Conservation (phyloP, 2,888 invertebrate species). For the Coleophora flavipennella region DNA sequence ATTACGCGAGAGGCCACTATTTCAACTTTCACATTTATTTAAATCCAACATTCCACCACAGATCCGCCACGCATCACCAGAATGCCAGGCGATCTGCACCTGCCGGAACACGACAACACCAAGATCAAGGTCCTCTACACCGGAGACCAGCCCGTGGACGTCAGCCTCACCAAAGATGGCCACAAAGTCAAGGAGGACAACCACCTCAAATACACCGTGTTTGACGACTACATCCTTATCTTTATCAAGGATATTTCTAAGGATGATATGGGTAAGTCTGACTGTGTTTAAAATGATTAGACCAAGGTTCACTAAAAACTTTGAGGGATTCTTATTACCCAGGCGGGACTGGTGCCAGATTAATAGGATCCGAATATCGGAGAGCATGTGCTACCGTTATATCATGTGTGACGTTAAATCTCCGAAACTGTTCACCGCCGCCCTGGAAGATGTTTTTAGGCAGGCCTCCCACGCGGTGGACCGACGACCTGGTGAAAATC, state of each 20-base stretch:
- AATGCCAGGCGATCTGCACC: slow-evolving; percentile 89
- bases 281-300: neutral
- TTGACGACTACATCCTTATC: slow-evolving; percentile 97
- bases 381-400: too few relatives aligned
- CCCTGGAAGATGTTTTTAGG: too few relatives aligned
- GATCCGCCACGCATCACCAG: slow-evolving; percentile 94
- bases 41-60: slow-evolving; percentile 24
- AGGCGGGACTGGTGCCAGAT: too few relatives aligned
- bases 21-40: too few relatives aligned
- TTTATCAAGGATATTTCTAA: slow-evolving; percentile 93
- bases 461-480: too few relatives aligned
- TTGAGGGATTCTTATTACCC: too few relatives aligned
- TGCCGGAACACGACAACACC: slow-evolving; percentile 96
- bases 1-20: too few relatives aligned
- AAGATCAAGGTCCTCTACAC: slow-evolving; percentile 98
- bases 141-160: slow-evolving; percentile 96
- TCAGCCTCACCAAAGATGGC: slow-evolving; percentile 88
- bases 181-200: slow-evolving; percentile 79
- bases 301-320: too few relatives aligned
- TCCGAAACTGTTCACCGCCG: too few relatives aligned
- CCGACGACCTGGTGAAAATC: too few relatives aligned
- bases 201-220: slow-evolving; percentile 90
- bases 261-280: slow-evolving; percentile 84
- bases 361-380: too few relatives aligned
- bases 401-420: too few relatives aligned